Evolutionary conservation across 2,113 vertebrate species (phyloP).

Genomic region (Desmodus rotundus): DNA sequence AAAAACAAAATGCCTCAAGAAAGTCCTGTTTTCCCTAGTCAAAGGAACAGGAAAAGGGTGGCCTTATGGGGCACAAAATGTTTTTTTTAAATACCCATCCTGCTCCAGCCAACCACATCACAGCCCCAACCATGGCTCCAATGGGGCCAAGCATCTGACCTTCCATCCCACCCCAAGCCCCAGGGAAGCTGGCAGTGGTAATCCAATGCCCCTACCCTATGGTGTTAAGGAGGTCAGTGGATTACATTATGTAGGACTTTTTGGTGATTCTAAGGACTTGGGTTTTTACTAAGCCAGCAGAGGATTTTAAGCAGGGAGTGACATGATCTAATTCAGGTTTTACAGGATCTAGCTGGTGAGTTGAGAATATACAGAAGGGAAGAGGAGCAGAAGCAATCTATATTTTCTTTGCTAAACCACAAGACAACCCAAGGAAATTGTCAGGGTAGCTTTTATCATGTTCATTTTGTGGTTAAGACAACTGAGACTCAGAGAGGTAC

Average conservation of each 20-base stretch:
- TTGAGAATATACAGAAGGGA: background rate
- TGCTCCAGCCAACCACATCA: background rate
- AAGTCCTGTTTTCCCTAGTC: background rate
- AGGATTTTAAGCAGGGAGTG: background rate
- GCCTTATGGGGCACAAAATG: background rate
- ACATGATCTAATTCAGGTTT: slow-evolving; percentile 4
- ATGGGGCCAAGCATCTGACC: background rate
- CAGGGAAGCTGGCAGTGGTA: background rate
- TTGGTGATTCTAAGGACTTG: background rate
- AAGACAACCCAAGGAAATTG: background rate
- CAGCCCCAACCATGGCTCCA: background rate
- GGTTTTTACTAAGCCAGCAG: background rate
- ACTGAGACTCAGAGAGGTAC: background rate
- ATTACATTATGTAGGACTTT: background rate
- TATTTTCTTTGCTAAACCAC: background rate
- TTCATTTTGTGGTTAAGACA: slow-evolving; percentile 4
- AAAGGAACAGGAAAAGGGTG: background rate
- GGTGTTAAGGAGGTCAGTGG: no score
- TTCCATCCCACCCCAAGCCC: background rate
- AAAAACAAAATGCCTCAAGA: background rate
- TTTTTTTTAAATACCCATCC: background rate
- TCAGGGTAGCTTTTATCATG: background rate
- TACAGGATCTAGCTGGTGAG: background rate
- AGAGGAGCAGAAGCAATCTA: background rate
- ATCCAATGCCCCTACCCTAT: background rate